phyloP scores from a whole-genome alignment of 2,888 invertebrate genomes.

The Ophion ventricosus region DNA sequence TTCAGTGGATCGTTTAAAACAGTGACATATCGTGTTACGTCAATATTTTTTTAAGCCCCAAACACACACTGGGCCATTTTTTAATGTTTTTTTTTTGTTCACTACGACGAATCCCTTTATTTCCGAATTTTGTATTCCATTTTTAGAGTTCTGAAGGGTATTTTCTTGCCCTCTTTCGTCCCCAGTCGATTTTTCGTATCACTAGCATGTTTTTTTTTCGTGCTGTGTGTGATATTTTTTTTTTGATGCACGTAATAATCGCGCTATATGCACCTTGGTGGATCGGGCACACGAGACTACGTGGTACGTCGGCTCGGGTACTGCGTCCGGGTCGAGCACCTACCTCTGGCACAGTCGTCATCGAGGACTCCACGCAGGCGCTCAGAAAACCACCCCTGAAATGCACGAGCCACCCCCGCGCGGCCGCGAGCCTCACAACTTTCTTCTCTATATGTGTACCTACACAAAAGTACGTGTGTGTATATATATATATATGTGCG shows the following conservation, averaged over 20 bases:
- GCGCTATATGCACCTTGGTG: constrained; percentile 35
- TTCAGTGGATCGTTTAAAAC: background rate
- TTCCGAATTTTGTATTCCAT: background rate
- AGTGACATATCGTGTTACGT: background rate
- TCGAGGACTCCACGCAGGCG: constrained; percentile 82
- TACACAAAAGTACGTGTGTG: background rate
- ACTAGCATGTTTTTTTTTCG: constrained; percentile 6
- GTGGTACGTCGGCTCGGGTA: constrained; percentile 70
- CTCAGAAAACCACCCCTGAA: constrained; percentile 72
- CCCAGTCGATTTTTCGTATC: background rate
- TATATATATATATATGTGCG: background rate
- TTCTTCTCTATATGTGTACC: background rate
- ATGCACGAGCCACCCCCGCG: constrained; percentile 65
- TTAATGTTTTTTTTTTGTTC: background rate
- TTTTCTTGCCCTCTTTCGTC: background rate
- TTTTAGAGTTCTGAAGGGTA: background rate
- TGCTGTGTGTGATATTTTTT: background rate
- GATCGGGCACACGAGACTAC: constrained; percentile 57
- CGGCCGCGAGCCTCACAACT: constrained; percentile 40
- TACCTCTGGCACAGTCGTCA: constrained; percentile 77
- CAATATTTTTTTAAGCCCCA: background rate
- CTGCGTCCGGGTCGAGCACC: constrained; percentile 82
- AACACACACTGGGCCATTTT: background rate
- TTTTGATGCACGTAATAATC: constrained; percentile 24
- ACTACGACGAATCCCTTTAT: background rate